These are phyloP conservation scores for Chrysaora quinquecirrha DNA, from an alignment of 30 jellyfish, hydroid and myxozoan species.

Conservation along the genomic window DNA sequence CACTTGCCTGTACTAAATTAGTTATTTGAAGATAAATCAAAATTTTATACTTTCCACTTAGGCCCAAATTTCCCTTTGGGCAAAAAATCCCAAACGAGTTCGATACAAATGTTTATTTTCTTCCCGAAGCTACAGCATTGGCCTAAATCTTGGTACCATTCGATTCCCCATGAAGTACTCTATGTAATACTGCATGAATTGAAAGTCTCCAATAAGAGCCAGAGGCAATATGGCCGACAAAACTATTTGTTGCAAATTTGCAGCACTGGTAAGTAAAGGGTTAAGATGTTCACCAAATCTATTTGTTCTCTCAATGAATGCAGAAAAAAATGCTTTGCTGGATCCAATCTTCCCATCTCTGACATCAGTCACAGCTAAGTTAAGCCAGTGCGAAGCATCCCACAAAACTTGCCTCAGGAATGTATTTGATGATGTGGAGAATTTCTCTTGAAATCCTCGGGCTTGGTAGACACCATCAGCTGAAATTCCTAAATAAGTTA, in stretches of 20 bases:
- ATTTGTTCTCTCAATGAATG: not conserved
- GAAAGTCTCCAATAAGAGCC: not conserved
- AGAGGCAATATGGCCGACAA: too few relatives aligned
- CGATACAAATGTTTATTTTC: not conserved
- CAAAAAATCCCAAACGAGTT: not conserved
- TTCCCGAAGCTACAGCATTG: too few relatives aligned
- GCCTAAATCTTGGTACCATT: too few relatives aligned
- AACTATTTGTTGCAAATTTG: too few relatives aligned
- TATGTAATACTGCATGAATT: too few relatives aligned
- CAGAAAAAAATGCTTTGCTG: not conserved
- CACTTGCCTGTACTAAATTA: too few relatives aligned
- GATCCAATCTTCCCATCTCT: not conserved
- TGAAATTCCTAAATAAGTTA: not conserved
- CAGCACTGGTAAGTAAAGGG: too few relatives aligned
- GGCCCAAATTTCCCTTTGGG: not conserved
- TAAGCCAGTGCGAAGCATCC: not conserved
- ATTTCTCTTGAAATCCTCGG: not conserved
- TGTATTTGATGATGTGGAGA: too few relatives aligned
- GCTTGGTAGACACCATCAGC: not conserved
- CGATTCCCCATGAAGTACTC: too few relatives aligned
- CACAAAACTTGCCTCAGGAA: not conserved
- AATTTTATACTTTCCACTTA: not conserved
- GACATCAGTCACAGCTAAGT: not conserved
- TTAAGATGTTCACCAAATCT: not conserved
- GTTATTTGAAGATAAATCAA: too few relatives aligned